Base-by-base conservation (phyloP, 2,888 invertebrate species). In the Phaonia tiefii region DNA sequence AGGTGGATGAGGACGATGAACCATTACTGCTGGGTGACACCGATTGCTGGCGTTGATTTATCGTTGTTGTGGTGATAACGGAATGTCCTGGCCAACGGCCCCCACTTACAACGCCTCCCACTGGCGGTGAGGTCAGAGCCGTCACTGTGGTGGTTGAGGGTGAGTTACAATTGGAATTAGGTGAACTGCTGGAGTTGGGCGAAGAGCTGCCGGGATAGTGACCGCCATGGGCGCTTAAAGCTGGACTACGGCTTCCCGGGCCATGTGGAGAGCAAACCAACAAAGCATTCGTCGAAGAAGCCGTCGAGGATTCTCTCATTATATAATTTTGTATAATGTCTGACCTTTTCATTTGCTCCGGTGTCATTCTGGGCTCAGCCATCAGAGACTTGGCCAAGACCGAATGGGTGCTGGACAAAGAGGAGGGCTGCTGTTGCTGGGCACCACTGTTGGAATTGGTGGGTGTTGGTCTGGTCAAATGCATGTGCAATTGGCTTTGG, bases 331-430 rank as follows among this genome's bases (percentile, higher is more conserved):
- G 97, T 89, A 98, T 96, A 88, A 97, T 95, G 91, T 98, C 97
- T 42, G 96, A 96, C 87, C 97, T 95, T 91, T 97, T 97, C 91
- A 96, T 93, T 92, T 97, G 97, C 91, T 97, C 97, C 69, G 97
- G 96, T 54, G 96, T 97, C 96, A 97, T 97, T 86, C 96, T 93
- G 7, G 97, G 97, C n/a, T 96, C 96, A 88, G 96, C 97, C 95
- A 97, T 97, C 83, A 98, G 91, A 79, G 96, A 96, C 89, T 96
- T 96, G 85, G 97, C 97, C 84, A 98, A 92, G 86, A 97, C 97
- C 46, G 96, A 97, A 92, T 97, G 97, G 79, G 96, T 96, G 87
- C 96, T 96, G 84, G 96, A 96, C 74, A 97, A 92, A 58, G 95
- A 93, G 58, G 94, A 93, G 75, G 85, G 85, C 49, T 86, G 86